These are phyloP conservation scores for Phrynocephalus vlangalii DNA, from an alignment of 2,797 vertebrate species.

Conservation along the genomic window DNA sequence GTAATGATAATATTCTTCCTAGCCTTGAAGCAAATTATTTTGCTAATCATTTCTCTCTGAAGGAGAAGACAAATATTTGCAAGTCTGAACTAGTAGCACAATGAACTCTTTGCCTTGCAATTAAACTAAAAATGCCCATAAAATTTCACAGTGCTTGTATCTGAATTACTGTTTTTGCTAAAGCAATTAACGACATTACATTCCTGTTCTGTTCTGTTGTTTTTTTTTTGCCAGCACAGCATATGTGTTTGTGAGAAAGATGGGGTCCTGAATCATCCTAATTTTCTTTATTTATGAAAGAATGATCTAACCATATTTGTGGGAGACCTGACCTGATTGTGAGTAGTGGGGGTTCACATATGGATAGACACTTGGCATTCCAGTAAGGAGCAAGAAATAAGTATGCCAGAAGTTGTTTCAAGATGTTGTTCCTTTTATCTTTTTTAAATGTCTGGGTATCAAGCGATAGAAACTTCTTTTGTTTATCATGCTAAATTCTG, in stretches of 20 bases:
- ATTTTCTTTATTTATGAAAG: neutral
- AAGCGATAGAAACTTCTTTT: neutral
- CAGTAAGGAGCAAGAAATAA: neutral
- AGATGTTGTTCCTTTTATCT: neutral
- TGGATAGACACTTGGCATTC: neutral
- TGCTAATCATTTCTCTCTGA: conserved; percentile 3
- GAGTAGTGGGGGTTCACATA: neutral
- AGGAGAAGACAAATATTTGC: conserved; percentile 8
- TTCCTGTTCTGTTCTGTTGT: neutral
- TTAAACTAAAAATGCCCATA: conserved; percentile 27
- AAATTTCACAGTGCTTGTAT: conserved; percentile 14
- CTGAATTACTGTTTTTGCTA: conserved; percentile 18
- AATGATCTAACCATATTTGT: neutral
- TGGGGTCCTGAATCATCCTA: neutral
- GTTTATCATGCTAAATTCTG: neutral
- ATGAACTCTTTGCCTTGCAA: conserved; percentile 23
- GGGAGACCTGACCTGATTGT: neutral
- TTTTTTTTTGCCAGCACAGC: neutral
- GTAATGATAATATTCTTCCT: neutral
- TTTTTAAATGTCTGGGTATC: neutral
- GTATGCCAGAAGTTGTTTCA: neutral
- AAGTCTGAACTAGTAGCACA: neutral
- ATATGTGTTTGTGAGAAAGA: neutral
- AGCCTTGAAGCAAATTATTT: neutral
- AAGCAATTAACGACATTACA: neutral